Evolutionary conservation across 2,888 invertebrate genomes (phyloP).

Genomic region (Chrysolina oricalcia): DNA sequence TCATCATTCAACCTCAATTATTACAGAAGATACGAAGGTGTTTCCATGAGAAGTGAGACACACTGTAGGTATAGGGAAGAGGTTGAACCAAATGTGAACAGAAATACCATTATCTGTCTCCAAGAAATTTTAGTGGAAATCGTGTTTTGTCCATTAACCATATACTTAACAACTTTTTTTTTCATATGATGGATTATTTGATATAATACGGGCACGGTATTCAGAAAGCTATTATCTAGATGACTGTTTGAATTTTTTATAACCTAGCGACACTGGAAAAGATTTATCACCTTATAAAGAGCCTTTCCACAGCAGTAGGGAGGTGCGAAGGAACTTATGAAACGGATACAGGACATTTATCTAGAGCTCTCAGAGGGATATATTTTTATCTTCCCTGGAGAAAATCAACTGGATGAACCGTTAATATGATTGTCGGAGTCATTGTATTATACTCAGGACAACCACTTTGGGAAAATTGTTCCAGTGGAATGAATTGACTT

Average conservation of each 20-base stretch:
- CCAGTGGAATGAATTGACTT: too few relatives aligned
- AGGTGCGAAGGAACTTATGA: slow-evolving; percentile 35
- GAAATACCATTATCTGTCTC: too few relatives aligned
- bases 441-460: not conserved
- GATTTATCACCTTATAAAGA: slow-evolving; percentile 40
- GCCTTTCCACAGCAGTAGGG: slow-evolving; percentile 30
- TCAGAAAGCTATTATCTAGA: not conserved
- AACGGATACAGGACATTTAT: slow-evolving; percentile 36
- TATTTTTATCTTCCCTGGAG: not conserved
- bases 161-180: not conserved
- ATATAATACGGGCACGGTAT: not conserved
- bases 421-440: not conserved
- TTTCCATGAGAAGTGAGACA: too few relatives aligned
- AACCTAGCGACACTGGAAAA: slow-evolving; percentile 20
- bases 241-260: slow-evolving; percentile 21
- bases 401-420: not conserved
- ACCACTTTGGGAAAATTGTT: not conserved
- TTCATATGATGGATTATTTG: not conserved
- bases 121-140: too few relatives aligned
- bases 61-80: too few relatives aligned
- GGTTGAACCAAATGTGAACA: too few relatives aligned
- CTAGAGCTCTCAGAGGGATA: not conserved
- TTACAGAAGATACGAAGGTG: too few relatives aligned
- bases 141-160: too few relatives aligned
- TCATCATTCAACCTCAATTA: too few relatives aligned